phyloP scores from a whole-genome alignment of 2,113 vertebrate genomes.

The Hassar affinis region DNA sequence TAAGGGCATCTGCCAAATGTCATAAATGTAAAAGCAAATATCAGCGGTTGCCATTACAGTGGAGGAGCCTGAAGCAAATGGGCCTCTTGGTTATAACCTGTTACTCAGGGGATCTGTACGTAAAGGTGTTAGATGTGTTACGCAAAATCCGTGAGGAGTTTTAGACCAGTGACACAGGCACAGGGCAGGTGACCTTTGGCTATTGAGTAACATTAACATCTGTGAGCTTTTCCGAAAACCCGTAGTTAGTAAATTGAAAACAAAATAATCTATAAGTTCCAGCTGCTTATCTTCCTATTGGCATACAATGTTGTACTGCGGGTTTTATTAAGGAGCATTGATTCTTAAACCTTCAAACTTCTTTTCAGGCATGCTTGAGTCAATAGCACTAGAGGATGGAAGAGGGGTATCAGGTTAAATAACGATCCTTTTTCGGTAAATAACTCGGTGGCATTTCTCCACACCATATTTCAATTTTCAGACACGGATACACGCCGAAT shows the following conservation, averaged over 20 bases:
- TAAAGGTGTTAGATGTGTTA: neutral
- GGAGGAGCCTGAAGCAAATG: neutral
- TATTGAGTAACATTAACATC: neutral
- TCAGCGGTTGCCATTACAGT: neutral
- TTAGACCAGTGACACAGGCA: neutral
- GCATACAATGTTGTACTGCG: neutral
- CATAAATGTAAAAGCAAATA: no score
- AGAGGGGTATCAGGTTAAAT: neutral
- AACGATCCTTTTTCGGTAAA: neutral
- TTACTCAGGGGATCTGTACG: neutral
- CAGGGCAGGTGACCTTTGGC: neutral
- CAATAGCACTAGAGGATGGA: conserved; percentile 12
- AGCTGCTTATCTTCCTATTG: conserved; percentile 11
- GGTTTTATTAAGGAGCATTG: neutral
- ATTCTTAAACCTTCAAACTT: conserved; percentile 17
- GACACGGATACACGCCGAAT: neutral
- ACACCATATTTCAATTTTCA: neutral
- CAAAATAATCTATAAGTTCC: neutral
- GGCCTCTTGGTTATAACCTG: neutral
- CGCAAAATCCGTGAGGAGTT: no score
- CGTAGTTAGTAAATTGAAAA: conserved; percentile 9
- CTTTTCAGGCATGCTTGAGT: conserved; percentile 19
- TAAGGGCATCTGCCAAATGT: no score
- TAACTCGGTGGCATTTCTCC: neutral
- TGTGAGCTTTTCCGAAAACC: neutral